phyloP scores from a whole-genome alignment of 1,140 invertebrate species.

The Drosophila kanapiae region DNA sequence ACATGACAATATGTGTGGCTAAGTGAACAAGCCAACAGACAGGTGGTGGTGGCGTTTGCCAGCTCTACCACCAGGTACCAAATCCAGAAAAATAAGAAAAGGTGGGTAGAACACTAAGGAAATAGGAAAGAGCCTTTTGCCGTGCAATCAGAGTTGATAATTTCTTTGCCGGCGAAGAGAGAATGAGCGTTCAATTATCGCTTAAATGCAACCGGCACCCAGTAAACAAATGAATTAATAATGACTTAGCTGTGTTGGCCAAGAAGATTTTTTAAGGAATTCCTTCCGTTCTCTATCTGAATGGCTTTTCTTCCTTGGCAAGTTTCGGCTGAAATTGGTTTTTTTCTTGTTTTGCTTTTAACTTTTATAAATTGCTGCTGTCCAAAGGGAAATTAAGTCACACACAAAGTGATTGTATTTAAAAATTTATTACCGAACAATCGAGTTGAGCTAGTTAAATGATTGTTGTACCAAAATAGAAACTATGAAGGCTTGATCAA shows the following conservation, averaged over 20 bases:
- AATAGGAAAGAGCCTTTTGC: slow-evolving; percentile 1
- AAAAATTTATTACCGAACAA: slow-evolving; percentile 8
- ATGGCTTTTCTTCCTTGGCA: slow-evolving; percentile 3
- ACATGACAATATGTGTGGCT: slow-evolving; percentile 67
- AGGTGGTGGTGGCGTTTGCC: neutral
- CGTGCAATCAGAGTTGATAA: slow-evolving; percentile 45
- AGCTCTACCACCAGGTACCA: neutral
- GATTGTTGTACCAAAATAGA: neutral
- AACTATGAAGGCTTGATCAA: neutral
- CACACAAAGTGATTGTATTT: slow-evolving; percentile 16
- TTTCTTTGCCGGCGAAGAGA: slow-evolving; percentile 25
- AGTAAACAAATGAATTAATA: slow-evolving; percentile 43
- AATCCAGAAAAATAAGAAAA: neutral
- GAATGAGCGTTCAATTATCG: slow-evolving; percentile 40
- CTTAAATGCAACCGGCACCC: slow-evolving; percentile 35
- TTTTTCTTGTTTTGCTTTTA: slow-evolving; percentile 3
- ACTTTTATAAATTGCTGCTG: slow-evolving; percentile 14
- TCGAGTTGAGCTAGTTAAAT: neutral
- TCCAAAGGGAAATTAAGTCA: slow-evolving; percentile 22
- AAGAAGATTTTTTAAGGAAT: slow-evolving; percentile 11
- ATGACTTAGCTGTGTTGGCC: slow-evolving; percentile 13
- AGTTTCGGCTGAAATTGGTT: slow-evolving; percentile 30
- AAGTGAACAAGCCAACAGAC: slow-evolving; percentile 37
- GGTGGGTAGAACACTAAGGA: neutral
- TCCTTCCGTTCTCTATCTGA: neutral